These are phyloP conservation scores for Alloplasta piceator DNA, from an alignment of 2,888 invertebrate species.

Conservation along the genomic window DNA sequence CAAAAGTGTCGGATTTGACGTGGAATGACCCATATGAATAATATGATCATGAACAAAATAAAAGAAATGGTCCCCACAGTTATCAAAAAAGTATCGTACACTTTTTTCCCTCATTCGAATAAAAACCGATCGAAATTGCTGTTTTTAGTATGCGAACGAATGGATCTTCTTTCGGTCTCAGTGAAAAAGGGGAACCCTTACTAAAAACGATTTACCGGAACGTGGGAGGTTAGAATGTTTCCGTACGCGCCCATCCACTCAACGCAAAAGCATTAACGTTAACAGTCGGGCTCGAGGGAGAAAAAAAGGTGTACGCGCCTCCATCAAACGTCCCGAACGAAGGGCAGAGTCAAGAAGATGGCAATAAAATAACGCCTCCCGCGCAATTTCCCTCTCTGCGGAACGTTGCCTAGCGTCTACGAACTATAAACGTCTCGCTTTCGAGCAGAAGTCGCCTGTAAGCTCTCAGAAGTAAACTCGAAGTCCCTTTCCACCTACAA, in stretches of 20 bases:
- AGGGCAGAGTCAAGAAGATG: conserved; percentile 70
- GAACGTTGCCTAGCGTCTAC: conserved; percentile 42
- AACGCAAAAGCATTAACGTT: conserved; percentile 52
- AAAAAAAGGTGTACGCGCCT: conserved; percentile 62
- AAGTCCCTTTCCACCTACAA: conserved; percentile 36
- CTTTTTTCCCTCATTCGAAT: no score
- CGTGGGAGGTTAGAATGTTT: background rate
- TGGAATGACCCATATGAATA: no score
- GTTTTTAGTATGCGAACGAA: no score
- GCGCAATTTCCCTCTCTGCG: conserved; percentile 37
- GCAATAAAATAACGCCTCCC: conserved; percentile 78
- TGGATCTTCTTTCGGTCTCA: no score
- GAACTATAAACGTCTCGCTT: conserved; percentile 57
- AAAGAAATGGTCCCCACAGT: no score
- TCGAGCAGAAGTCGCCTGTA: conserved; percentile 44
- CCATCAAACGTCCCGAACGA: conserved; percentile 66
- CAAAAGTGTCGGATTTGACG: no score
- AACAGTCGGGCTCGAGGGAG: conserved; percentile 61
- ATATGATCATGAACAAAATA: no score
- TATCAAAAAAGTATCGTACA: no score
- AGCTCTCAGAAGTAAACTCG: conserved; percentile 68
- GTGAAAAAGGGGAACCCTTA: no score
- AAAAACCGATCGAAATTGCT: no score
- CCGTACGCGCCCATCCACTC: conserved; percentile 31
- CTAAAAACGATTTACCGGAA: no score